Base-by-base conservation (phyloP, 2,888 invertebrate species). In the Spilosoma lubricipeda region DNA sequence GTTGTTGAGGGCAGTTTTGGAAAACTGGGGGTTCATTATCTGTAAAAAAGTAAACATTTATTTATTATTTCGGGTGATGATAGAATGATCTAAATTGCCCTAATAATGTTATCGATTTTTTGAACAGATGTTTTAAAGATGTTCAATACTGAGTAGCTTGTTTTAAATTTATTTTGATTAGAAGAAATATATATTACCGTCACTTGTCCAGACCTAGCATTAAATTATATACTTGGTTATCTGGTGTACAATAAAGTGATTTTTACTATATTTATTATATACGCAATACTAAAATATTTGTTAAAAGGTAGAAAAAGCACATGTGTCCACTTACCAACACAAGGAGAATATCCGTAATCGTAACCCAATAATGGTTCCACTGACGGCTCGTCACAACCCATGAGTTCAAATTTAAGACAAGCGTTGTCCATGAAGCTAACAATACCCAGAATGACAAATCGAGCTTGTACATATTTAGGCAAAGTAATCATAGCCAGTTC, bases 391-490 rank as follows among this genome's bases (percentile, higher is more conserved):
- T 99, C 98, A 90, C 99, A 99, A 56, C 99, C 99, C 98, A 99
- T 98, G 69, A 99, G 93, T 93, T 99, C 99, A 88, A 99, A 99
- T 91, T 99, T 99, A 86, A 99, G 96, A 90, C 99, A 99, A 72
- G 99, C 99, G 87, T 99, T 99, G 85, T 99, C 99, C 97, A 99
- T 99, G 89, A 99, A 99, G 89, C 99, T 99, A 0, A 99, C 99
- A 85, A 99, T 99, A 73, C 99, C 99, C 84, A 99, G 96, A 88
- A 99, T 99, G 15, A 99, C 98, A 90, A 99, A 99, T 88, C 99
- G 96, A 1, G 99, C 99, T 93, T 98, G 98, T 0, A 99, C 98
- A 85, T 98, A 99, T 92, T 99, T 98, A 0, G 99, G 99, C 72
- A 99, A 90, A 0, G 99, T 98, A 80, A 99, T 99, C 98, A 99